Evolutionary conservation across 2,797 vertebrate species (phyloP).

Genomic region (Emys orbicularis): DNA sequence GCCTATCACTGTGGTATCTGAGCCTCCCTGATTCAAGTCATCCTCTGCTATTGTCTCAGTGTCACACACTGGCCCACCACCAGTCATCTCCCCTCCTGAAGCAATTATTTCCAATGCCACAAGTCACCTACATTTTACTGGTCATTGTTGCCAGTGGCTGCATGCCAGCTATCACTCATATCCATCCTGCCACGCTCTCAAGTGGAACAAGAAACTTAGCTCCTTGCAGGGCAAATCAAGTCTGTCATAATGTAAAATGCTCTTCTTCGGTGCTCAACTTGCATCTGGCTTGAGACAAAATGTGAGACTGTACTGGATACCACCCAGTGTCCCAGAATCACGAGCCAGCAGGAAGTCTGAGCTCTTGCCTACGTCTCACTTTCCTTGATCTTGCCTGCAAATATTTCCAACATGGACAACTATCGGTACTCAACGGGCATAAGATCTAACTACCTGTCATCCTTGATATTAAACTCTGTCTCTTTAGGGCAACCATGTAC

Average conservation of each 20-base stretch:
- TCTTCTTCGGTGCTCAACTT: background rate
- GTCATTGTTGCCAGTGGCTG: background rate
- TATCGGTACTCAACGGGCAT: background rate
- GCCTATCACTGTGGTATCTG: background rate
- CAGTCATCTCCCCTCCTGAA: background rate
- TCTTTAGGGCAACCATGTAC: background rate
- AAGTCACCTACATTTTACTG: background rate
- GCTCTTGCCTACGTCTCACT: no score
- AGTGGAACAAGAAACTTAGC: background rate
- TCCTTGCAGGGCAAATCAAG: background rate
- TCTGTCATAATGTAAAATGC: background rate
- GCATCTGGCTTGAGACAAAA: background rate
- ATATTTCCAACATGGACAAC: background rate
- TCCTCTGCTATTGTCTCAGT: background rate
- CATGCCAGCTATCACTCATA: background rate
- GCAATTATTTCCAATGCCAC: background rate
- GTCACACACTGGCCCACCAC: rapidly evolving
- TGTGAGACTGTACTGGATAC: background rate
- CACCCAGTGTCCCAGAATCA: background rate
- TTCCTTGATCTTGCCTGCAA: background rate
- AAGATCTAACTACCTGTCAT: background rate
- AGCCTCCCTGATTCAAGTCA: background rate
- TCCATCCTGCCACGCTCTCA: background rate
- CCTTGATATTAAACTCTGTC: background rate
- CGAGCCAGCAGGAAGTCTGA: background rate